Base-by-base conservation (phyloP, 2,888 invertebrate species). In the Nowickia ferox region DNA sequence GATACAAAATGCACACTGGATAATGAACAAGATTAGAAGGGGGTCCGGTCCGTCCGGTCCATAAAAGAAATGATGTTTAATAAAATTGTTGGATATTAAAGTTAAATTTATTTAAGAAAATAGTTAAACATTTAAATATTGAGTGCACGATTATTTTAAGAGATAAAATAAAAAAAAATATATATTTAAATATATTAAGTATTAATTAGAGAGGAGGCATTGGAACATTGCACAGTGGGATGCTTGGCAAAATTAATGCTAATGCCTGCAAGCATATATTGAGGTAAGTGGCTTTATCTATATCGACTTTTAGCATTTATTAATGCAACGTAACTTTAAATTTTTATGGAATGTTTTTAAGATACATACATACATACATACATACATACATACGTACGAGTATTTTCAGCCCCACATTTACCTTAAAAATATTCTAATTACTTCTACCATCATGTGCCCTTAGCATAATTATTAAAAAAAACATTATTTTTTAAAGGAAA, bases 1-100 rank as follows among this genome's bases (percentile, higher is more conserved):
- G 51, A 69, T 79, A 83, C 83, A 79, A 83, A 86, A 83, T 74
- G 44, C 63, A 46, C 42, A 30, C 53, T 59, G 72, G 72, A 76
- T 79, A 78, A 77, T 59, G 65, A 75, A 59, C n/a, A 68, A 74
- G 65, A 44, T 48, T 72, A 65, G 55, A 65, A 65, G 72, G 72
- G 63, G 63, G 63, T 40, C 30, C 22, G 30, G 2, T 4, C 30
- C 0, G 30, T 30, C 30, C 30, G 30, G 30, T 30, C 44, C 53
- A 68, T 61, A 74, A 77, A 74, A 48, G 68, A 15, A 68, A 46
- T 68, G 59, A 53, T 42, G 57, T 59, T 65, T 59, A 80, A 84
- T 79, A 74, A 79, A 84, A 84, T 84, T 75, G 75, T 75, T 53
- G 59, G 59, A 61, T 55, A 77, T 68, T 80, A 72, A 77, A 71